Conservation (phyloP, 1,140 invertebrate genomes). For the Aradophagus sp. region DNA sequence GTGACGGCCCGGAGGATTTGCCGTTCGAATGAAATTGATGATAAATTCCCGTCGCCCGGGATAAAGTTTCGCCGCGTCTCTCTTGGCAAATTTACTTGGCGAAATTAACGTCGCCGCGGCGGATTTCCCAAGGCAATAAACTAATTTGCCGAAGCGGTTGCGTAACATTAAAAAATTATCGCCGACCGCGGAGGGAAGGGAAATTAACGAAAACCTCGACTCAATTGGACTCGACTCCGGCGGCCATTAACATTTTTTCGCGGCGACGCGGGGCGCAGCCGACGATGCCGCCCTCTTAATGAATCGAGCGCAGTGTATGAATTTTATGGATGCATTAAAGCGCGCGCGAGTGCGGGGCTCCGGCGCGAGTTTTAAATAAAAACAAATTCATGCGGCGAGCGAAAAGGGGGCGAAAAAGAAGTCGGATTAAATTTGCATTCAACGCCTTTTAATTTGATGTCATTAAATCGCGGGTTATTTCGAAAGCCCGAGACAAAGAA, state of each 20-base stretch:
- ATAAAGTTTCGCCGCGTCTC: too few relatives aligned
- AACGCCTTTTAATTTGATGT: constrained; percentile 59
- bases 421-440: constrained; percentile 58
- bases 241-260: too few relatives aligned
- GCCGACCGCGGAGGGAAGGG: too few relatives aligned
- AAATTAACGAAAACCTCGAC: too few relatives aligned
- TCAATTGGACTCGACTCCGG: too few relatives aligned
- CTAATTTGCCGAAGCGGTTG: constrained; percentile 18
- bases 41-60: too few relatives aligned
- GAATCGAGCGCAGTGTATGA: constrained; percentile 30
- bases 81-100: background rate
- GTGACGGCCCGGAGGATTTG: too few relatives aligned
- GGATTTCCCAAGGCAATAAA: constrained; percentile 13
- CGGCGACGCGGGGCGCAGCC: too few relatives aligned
- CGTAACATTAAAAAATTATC: constrained; percentile 1
- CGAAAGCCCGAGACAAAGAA: constrained; percentile 55
- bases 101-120: background rate
- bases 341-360: constrained; percentile 13
- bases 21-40: too few relatives aligned
- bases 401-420: constrained; percentile 35
- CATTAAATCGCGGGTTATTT: constrained; percentile 58
- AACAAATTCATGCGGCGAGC: constrained; percentile 44
- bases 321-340: constrained; percentile 43
- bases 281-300: constrained; percentile 20
- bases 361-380: too few relatives aligned